These are phyloP conservation scores for Belonocnema kinseyi DNA, from an alignment of 1,140 invertebrate genomes.

Conservation along the genomic window DNA sequence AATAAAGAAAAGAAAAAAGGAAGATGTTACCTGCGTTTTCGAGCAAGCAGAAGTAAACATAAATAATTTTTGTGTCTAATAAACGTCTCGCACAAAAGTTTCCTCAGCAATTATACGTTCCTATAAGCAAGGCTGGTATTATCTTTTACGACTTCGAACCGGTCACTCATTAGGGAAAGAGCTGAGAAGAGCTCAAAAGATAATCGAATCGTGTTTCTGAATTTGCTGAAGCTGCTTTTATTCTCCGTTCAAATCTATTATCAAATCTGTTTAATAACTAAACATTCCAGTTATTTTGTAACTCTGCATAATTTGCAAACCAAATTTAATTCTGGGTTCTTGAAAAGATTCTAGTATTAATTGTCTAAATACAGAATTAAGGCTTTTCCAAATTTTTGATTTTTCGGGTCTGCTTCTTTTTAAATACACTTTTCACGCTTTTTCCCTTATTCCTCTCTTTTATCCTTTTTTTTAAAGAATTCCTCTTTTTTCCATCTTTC, in stretches of 20 bases:
- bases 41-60: slow-evolving; percentile 17
- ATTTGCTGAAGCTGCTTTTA: slow-evolving; percentile 24
- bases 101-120: slow-evolving; percentile 39
- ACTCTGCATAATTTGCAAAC: too few species aligned
- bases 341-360: too few species aligned
- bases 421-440: too few species aligned
- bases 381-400: too few species aligned
- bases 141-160: slow-evolving; percentile 59
- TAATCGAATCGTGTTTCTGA: slow-evolving; percentile 30
- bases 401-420: too few species aligned
- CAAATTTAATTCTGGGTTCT: too few species aligned
- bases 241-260: slow-evolving; percentile 5
- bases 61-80: slow-evolving; percentile 31
- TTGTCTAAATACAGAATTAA: too few species aligned
- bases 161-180: slow-evolving; percentile 55
- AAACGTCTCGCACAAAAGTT: slow-evolving; percentile 15
- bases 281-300: too few species aligned
- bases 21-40: slow-evolving; percentile 16
- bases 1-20: not conserved
- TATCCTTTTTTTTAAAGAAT: too few species aligned
- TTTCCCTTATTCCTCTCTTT: too few species aligned
- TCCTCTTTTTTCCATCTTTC: too few species aligned
- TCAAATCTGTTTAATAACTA: not conserved
- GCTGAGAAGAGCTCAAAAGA: slow-evolving; percentile 37
- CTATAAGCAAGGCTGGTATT: slow-evolving; percentile 44